These are phyloP conservation scores for Drosophila peninsularis DNA, from an alignment of 2,888 invertebrate genomes.

Conservation along the genomic window DNA sequence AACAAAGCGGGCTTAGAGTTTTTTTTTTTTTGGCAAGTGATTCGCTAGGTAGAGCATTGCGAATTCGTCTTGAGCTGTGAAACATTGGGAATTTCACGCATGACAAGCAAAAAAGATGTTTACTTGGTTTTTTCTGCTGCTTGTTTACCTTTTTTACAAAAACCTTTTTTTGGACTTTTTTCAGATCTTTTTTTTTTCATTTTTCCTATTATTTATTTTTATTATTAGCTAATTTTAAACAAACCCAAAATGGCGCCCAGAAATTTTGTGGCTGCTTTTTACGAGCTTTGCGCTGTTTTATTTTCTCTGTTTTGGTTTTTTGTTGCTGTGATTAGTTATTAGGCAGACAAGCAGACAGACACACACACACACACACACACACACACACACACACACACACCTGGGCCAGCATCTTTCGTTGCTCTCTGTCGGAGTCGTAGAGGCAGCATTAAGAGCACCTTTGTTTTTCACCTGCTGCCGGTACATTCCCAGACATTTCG, in stretches of 20 bases:
- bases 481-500: slow-evolving; percentile 68
- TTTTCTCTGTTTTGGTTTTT: background rate
- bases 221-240: slow-evolving; percentile 75
- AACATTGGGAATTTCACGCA: slow-evolving; percentile 26
- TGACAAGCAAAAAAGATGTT: slow-evolving; percentile 42
- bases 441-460: slow-evolving; percentile 45
- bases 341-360: slow-evolving; percentile 7
- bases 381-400: background rate
- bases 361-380: background rate
- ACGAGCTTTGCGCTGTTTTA: slow-evolving; percentile 46
- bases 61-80: slow-evolving; percentile 17
- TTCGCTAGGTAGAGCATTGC: slow-evolving; percentile 29
- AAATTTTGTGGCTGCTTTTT: slow-evolving; percentile 56
- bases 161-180: slow-evolving; percentile 8
- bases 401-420: slow-evolving; percentile 37
- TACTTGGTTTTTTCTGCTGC: slow-evolving; percentile 31
- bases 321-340: slow-evolving; percentile 27
- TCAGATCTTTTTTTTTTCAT: slow-evolving; percentile 33
- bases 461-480: slow-evolving; percentile 55
- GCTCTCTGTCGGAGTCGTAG: slow-evolving; percentile 31
- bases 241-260: slow-evolving; percentile 66
- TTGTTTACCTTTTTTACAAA: slow-evolving; percentile 50
- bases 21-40: background rate
- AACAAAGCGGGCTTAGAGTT: background rate
- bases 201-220: no score